Percentiles rank a stretch among this genome's conserved stretches.
phyloP scores from a whole-genome alignment of 2,113 vertebrate species.

The Ginglymostoma cirratum region DNA sequence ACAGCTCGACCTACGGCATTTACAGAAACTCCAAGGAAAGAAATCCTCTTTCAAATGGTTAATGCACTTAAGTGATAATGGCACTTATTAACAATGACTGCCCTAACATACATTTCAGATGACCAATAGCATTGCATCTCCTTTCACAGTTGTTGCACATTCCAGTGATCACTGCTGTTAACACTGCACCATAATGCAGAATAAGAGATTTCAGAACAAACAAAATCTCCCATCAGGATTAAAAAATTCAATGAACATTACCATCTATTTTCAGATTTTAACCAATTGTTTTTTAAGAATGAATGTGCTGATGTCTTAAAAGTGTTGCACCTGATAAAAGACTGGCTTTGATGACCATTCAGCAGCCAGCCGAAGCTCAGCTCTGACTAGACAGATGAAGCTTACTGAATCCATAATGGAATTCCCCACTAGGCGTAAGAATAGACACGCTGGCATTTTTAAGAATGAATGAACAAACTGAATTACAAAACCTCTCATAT shows the following conservation, averaged over 20 bases:
- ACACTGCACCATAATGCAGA: constrained; percentile 2
- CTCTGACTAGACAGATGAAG: constrained; percentile 54
- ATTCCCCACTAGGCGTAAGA: constrained; percentile 59
- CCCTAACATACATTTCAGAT: neutral
- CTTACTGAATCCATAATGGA: constrained; percentile 56
- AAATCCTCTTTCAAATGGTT: neutral
- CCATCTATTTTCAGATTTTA: constrained; percentile 40
- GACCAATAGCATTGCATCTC: neutral
- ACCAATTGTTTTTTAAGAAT: constrained; percentile 54
- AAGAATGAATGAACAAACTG: constrained; percentile 36
- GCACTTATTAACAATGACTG: neutral
- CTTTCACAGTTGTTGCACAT: neutral
- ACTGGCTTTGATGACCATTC: constrained; percentile 44
- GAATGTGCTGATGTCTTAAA: constrained; percentile 64
- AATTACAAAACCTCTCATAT: constrained; percentile 13
- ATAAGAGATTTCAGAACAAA: constrained; percentile 3
- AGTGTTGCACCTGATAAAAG: constrained; percentile 61
- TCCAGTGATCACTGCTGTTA: neutral
- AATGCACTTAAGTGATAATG: neutral
- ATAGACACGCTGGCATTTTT: constrained; percentile 56
- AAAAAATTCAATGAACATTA: constrained; percentile 45
- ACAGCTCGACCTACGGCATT: neutral
- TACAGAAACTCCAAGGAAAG: neutral
- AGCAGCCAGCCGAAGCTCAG: constrained; percentile 56
- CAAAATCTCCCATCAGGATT: neutral